Base-by-base conservation (phyloP, 2,888 invertebrate species). In the Cryptus viduatorius region DNA sequence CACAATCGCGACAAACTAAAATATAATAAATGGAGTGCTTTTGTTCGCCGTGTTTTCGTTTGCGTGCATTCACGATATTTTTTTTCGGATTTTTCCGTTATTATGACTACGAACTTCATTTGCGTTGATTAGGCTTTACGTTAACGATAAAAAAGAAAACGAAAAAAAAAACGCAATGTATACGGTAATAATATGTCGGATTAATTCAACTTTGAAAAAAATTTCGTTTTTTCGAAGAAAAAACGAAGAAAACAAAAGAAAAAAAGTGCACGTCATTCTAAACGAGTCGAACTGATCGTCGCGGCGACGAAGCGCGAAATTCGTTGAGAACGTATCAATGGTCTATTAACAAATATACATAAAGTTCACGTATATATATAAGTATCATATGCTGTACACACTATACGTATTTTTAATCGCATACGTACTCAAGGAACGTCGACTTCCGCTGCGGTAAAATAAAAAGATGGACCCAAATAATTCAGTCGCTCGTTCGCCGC, bases 341-440 rank as follows among this genome's bases (percentile, higher is more conserved):
- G 8, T 87, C 89, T 91, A 90, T 90, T 89, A 90, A 91, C 90
- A 91, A 90, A 90, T 91, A 90, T 91, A 91, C 90, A 91, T 90
- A 90, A 90, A 76, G 37, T 7, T 37, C 86, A 85, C 72, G 19
- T 79, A 86, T 79, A 83, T 87, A 83, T 78, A 87, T 82, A 80
- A 83, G 81, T 83, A 83, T 86, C 72, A 73, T 72, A 79, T 73
- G 75, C 71, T 82, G 64, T 87, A 86, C 78, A 80, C 71, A 82
- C 80, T 81, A 82, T 84, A 86, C 79, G 84, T 84, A 81, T 79
- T 65, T 67, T 68, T 68, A 61, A 31, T 75, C 59, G 71, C 59
- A 76, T 79, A 76, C 84, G 76, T 76, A 79, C 75, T 79, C 82
- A 67, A 75, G 61, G 73, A 71, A 75, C 69, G 78, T 69, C 50